Conservation (phyloP, 2,888 invertebrate genomes). For the Ochropleura leucogaster region DNA sequence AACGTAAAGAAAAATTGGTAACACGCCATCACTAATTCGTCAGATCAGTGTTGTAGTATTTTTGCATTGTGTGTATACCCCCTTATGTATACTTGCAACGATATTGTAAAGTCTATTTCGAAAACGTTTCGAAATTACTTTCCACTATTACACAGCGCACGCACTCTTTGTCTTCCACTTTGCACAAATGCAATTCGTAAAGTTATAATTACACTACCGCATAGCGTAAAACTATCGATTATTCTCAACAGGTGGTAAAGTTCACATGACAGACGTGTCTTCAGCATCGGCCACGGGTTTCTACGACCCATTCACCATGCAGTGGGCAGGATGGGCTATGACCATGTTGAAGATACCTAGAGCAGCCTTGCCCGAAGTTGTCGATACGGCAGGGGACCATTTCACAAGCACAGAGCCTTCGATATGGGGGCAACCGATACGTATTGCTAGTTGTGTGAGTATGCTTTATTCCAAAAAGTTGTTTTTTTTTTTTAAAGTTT, state of each 20-base stretch:
- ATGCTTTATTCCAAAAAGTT: not conserved
- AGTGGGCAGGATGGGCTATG: constrained; percentile 95
- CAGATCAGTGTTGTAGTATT: not conserved
- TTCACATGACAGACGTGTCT: constrained; percentile 96
- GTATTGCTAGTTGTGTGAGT: constrained; percentile 94
- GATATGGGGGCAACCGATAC: constrained; percentile 94
- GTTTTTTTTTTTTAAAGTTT: not conserved
- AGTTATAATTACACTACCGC: constrained; percentile 21
- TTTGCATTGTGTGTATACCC: not conserved
- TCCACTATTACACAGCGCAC: not conserved
- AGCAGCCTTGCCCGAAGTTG: constrained; percentile 94
- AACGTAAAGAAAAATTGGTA: constrained; percentile 2
- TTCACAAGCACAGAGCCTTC: constrained; percentile 93
- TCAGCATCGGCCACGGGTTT: constrained; percentile 97
- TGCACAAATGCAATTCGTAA: constrained; percentile 17
- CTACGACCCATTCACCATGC: constrained; percentile 97
- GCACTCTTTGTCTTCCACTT: constrained; percentile 4
- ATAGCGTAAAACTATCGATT: constrained; percentile 35
- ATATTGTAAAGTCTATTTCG: constrained; percentile 4
- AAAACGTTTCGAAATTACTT: constrained; percentile 4
- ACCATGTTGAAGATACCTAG: constrained; percentile 93
- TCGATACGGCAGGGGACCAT: constrained; percentile 93
- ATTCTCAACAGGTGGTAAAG: constrained; percentile 80
- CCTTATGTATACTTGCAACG: not conserved
- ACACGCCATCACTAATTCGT: not conserved